A percentile compares a stretch with the other conserved stretches of the same genome.
These are phyloP conservation scores for Trogon surrucura DNA, from an alignment of 2,113 vertebrate genomes.

Conservation along the genomic window DNA sequence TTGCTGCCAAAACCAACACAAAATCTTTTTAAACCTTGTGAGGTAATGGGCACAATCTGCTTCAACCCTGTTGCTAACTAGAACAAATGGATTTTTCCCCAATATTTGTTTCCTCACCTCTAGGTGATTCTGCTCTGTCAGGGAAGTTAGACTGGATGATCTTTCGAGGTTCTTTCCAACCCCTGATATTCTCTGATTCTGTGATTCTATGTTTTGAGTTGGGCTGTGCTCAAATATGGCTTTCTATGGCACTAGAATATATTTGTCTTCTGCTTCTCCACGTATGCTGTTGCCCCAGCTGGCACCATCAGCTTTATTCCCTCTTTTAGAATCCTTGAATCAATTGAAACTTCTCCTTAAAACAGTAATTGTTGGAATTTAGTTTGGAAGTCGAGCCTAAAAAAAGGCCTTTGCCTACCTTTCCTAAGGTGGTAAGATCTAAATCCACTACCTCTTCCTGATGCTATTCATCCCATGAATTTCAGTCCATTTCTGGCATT, in stretches of 20 bases:
- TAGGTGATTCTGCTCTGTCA: no score
- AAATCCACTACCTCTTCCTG: background rate
- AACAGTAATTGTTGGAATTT: background rate
- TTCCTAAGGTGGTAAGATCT: background rate
- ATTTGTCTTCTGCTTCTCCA: background rate
- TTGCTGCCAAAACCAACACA: conserved; percentile 21
- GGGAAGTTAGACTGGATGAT: no score
- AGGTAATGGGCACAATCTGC: background rate
- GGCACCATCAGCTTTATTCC: background rate
- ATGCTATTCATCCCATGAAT: background rate
- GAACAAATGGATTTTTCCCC: background rate
- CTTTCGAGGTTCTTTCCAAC: no score
- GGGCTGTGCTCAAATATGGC: background rate
- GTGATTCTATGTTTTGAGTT: background rate
- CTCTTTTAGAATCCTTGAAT: background rate
- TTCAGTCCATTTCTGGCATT: background rate
- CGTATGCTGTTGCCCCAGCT: background rate
- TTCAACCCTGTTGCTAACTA: background rate
- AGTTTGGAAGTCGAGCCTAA: background rate
- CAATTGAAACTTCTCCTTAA: background rate
- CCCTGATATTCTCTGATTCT: no score
- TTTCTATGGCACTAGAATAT: background rate
- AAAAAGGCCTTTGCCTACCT: background rate
- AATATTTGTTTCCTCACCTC: background rate
- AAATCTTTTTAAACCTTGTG: background rate